Evolutionary conservation across 2,797 vertebrate species (phyloP).

Genomic region (Enteromius treurensis): DNA sequence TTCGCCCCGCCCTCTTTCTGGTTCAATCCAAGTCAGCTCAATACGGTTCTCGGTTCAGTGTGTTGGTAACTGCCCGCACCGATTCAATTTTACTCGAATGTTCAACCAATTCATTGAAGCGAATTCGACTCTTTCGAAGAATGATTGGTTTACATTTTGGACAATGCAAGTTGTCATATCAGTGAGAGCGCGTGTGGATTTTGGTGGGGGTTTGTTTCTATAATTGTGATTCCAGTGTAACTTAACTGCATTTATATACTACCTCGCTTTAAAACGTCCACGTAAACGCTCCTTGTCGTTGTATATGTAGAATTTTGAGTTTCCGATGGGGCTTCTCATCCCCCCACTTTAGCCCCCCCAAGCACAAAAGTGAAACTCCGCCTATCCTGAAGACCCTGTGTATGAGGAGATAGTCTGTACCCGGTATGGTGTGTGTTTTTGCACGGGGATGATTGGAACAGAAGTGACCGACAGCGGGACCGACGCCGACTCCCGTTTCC

Average conservation of each 20-base stretch:
- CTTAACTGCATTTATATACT: neutral
- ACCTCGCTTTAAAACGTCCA: neutral
- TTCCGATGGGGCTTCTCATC: neutral
- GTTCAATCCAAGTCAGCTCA: neutral
- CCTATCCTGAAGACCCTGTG: constrained; percentile 30
- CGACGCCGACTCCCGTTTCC: constrained; percentile 26
- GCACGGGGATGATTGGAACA: constrained; percentile 31
- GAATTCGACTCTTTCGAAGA: neutral
- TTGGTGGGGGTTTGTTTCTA: neutral
- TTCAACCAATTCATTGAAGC: neutral
- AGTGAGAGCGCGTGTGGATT: neutral
- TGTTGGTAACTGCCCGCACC: neutral
- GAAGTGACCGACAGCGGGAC: constrained; percentile 20
- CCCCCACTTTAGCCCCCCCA: constrained; percentile 54
- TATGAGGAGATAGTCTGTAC: constrained; percentile 21
- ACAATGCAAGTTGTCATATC: neutral
- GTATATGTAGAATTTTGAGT: neutral
- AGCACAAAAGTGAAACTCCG: constrained; percentile 36
- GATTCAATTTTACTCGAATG: neutral
- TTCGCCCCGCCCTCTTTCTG: neutral
- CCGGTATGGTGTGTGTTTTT: constrained; percentile 17
- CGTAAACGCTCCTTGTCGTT: neutral
- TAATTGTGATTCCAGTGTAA: neutral
- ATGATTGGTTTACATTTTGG: neutral
- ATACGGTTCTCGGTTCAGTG: neutral